Percentiles rank a stretch among this genome's conserved stretches.
These are phyloP conservation scores for Graptemys geographica DNA, from an alignment of 2,797 vertebrate genomes.

Conservation along the genomic window DNA sequence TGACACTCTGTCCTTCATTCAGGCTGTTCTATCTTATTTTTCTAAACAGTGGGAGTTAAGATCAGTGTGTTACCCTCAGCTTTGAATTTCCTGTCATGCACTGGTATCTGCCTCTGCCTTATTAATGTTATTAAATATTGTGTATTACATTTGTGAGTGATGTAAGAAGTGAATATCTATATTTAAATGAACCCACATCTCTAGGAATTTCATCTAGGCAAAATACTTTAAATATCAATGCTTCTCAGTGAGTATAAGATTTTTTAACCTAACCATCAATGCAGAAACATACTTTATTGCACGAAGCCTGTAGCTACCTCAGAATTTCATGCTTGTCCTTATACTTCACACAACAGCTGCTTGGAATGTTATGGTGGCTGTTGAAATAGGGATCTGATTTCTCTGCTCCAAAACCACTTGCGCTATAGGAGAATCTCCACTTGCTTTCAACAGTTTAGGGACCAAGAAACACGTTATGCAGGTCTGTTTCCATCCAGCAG, in stretches of 20 bases:
- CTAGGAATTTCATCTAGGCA: neutral
- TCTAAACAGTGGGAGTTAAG: slow-evolving; percentile 67
- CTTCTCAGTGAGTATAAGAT: slow-evolving; percentile 34
- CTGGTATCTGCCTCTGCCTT: slow-evolving; percentile 62
- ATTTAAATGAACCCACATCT: slow-evolving; percentile 60
- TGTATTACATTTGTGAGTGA: slow-evolving; percentile 68
- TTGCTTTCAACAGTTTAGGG: neutral
- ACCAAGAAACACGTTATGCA: neutral
- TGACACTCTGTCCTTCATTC: slow-evolving; percentile 76
- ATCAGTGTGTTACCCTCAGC: slow-evolving; percentile 65
- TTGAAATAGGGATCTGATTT: slow-evolving; percentile 32
- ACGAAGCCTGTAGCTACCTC: slow-evolving; percentile 37
- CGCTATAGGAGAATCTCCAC: neutral
- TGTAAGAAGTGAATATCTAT: slow-evolving; percentile 23
- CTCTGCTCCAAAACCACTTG: slow-evolving; percentile 42
- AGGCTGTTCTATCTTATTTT: slow-evolving; percentile 74
- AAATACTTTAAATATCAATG: slow-evolving; percentile 21
- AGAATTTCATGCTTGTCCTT: slow-evolving; percentile 58
- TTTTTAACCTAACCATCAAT: slow-evolving; percentile 66
- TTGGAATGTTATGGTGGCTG: slow-evolving; percentile 62
- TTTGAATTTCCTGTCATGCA: slow-evolving; percentile 76
- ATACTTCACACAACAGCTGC: neutral
- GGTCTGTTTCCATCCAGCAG: slow-evolving; percentile 58
- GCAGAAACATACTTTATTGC: slow-evolving; percentile 54
- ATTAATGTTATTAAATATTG: slow-evolving; percentile 71